These are phyloP conservation scores for Clusia tigrina DNA, from an alignment of 2,888 invertebrate species.

Conservation along the genomic window DNA sequence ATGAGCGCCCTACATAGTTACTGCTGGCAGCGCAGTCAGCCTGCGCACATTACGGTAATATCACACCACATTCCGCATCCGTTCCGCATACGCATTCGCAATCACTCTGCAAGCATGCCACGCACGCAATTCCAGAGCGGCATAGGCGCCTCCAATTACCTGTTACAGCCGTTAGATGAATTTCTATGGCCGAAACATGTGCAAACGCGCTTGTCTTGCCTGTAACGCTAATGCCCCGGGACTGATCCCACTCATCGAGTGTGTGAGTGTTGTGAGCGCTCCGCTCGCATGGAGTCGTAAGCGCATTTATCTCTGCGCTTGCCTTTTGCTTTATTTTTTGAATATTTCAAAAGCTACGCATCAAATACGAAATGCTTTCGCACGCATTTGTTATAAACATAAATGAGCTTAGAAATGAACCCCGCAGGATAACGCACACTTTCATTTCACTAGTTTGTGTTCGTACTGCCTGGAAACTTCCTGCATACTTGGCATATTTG, in stretches of 20 bases:
- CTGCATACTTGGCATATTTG: conserved; percentile 8
- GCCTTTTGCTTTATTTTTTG: conserved; percentile 34
- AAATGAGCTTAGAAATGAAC: conserved; percentile 65
- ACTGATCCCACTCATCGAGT: conserved; percentile 2
- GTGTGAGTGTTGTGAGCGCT: conserved; percentile 22
- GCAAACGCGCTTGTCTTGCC: conserved; percentile 9
- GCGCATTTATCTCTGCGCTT: conserved; percentile 34
- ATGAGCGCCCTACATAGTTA: conserved; percentile 57
- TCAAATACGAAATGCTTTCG: conserved; percentile 45
- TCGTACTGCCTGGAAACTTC: conserved; percentile 8
- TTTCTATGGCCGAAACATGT: conserved; percentile 61
- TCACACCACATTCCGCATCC: conserved; percentile 28
- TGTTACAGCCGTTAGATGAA: conserved; percentile 64
- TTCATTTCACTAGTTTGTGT: conserved; percentile 26
- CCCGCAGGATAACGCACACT: conserved; percentile 57
- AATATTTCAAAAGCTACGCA: conserved; percentile 49
- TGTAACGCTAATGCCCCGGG: background rate
- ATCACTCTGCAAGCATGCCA: conserved; percentile 49
- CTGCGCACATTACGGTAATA: conserved; percentile 28
- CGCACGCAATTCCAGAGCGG: conserved; percentile 44
- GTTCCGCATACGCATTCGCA: conserved; percentile 38
- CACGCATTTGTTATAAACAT: conserved; percentile 65
- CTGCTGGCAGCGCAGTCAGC: conserved; percentile 26
- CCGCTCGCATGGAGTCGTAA: conserved; percentile 13
- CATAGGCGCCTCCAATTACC: conserved; percentile 62